These are phyloP conservation scores for Drosophila seclusa DNA, from an alignment of 2,888 invertebrate species.

Conservation along the genomic window DNA sequence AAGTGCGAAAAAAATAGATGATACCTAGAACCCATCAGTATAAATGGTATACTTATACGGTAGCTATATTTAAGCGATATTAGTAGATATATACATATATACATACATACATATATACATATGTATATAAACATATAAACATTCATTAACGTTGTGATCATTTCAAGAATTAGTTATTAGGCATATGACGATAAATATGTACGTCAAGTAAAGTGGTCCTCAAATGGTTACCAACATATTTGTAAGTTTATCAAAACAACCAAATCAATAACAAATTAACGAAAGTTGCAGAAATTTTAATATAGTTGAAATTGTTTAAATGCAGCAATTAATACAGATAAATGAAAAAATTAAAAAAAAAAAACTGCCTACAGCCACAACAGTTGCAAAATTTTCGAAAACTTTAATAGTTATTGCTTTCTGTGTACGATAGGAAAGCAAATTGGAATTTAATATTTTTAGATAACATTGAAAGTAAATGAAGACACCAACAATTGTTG, in stretches of 20 bases:
- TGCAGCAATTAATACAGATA: slow-evolving; percentile 26
- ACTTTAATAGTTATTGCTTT: slow-evolving; percentile 7
- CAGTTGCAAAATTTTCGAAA: slow-evolving; percentile 10
- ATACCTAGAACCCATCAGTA: slow-evolving; percentile 27
- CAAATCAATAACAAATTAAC: slow-evolving; percentile 10
- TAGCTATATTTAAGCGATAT: slow-evolving; percentile 41
- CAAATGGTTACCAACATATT: slow-evolving; percentile 16
- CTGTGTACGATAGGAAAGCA: background rate
- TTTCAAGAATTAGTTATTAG: slow-evolving; percentile 78
- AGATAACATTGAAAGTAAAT: slow-evolving; percentile 5
- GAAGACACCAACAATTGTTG: slow-evolving; percentile 30
- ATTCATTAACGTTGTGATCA: slow-evolving; percentile 82
- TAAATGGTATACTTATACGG: slow-evolving; percentile 50
- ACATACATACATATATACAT: slow-evolving; percentile 14
- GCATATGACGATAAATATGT: slow-evolving; percentile 24
- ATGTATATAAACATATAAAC: slow-evolving; percentile 27
- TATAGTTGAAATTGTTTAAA: slow-evolving; percentile 45
- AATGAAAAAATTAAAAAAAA: background rate
- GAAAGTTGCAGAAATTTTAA: slow-evolving; percentile 8
- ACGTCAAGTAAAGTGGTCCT: slow-evolving; percentile 42
- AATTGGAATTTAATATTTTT: slow-evolving; percentile 13
- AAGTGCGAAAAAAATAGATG: slow-evolving; percentile 20
- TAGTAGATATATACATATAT: slow-evolving; percentile 39
- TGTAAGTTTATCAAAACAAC: slow-evolving; percentile 11
- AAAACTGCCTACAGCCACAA: slow-evolving; percentile 39